phyloP scores from a whole-genome alignment of 2,888 invertebrate species.

The Caenorhabditis zanzibari region DNA sequence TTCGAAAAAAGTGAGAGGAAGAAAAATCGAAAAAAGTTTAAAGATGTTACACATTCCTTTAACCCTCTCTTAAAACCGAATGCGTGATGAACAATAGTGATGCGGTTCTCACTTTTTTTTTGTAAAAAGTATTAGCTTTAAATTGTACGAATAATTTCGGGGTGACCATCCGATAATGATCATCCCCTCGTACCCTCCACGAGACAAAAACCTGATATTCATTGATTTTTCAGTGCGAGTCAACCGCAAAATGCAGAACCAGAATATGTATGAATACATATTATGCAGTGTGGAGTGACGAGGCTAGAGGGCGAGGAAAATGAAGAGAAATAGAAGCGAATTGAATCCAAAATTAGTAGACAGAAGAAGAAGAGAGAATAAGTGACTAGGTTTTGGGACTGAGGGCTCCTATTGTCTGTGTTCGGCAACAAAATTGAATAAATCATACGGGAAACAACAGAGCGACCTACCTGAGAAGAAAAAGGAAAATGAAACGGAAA shows the following conservation, averaged over 20 bases:
- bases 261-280: conserved; percentile 66
- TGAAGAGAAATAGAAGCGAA: conserved; percentile 32
- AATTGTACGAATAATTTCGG: not conserved
- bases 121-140: conserved; percentile 10
- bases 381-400: conserved; percentile 30
- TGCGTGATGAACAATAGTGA: conserved; percentile 35
- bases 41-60: conserved; percentile 35
- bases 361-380: conserved; percentile 32
- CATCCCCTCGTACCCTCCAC: not conserved
- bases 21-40: conserved; percentile 24
- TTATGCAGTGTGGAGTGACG: conserved; percentile 46
- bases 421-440: conserved; percentile 42
- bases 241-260: conserved; percentile 60
- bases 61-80: conserved; percentile 7
- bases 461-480: conserved; percentile 27
- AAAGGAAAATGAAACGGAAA: not conserved
- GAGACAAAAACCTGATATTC: conserved; percentile 49
- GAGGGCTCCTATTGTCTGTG: conserved; percentile 54
- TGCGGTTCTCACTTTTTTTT: conserved; percentile 15
- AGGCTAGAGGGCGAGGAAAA: conserved; percentile 32
- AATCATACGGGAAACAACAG: conserved; percentile 42
- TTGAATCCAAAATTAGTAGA: conserved; percentile 64
- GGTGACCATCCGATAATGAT: conserved; percentile 17
- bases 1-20: conserved; percentile 20
- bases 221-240: conserved; percentile 58